Percentiles rank a stretch among this genome's conserved stretches.
phyloP scores from a whole-genome alignment of 2,113 vertebrate species.

The Anseranas semipalmata region DNA sequence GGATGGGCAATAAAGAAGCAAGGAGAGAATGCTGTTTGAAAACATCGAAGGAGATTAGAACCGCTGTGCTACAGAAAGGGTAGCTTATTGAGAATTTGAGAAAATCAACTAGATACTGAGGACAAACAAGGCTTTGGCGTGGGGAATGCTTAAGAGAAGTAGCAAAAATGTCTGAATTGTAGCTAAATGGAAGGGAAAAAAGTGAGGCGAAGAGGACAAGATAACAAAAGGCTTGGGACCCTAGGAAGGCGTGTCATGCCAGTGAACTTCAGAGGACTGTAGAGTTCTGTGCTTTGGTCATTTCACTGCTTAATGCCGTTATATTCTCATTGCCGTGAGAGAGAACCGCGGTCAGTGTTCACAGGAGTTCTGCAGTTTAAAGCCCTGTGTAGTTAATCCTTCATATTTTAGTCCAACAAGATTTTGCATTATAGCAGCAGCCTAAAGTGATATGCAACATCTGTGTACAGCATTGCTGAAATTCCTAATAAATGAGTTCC shows the following conservation, averaged over 20 bases:
- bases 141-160: not conserved
- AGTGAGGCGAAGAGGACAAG: not conserved
- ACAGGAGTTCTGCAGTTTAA: not conserved
- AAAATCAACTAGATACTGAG: not conserved
- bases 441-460: constrained; percentile 3
- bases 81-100: not conserved
- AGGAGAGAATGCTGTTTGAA: not conserved
- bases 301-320: not conserved
- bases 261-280: not conserved
- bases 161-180: not conserved
- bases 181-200: not conserved
- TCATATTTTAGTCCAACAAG: not conserved
- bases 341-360: not conserved
- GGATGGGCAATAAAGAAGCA: not conserved
- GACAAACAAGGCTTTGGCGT: not conserved
- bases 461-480: constrained; percentile 54
- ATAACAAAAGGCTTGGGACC: not conserved
- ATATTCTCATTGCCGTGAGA: not conserved
- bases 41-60: not conserved
- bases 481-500: constrained; percentile 68
- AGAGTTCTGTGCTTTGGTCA: rapidly evolving
- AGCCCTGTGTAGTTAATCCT: constrained; percentile 19
- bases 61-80: not conserved
- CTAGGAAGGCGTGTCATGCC: rapidly evolving
- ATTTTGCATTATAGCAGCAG: constrained; percentile 10